Conservation (phyloP, 2,113 vertebrate species). For the Nerophis ophidion region DNA sequence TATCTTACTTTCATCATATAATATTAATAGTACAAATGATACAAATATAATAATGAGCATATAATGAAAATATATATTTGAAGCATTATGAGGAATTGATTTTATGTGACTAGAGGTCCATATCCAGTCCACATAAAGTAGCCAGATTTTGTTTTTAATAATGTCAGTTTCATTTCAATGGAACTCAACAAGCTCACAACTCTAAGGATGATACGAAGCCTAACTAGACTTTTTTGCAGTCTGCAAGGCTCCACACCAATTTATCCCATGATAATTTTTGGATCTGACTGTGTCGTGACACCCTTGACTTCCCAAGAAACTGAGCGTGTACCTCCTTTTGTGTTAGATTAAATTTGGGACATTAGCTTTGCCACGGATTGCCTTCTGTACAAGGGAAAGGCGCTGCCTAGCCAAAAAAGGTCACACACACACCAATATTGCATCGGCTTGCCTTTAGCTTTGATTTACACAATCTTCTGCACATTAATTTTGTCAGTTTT, state of each 20-base stretch:
- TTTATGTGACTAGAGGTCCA: no score
- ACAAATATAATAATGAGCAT: no score
- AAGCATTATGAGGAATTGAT: no score
- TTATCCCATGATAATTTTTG: slow-evolving; percentile 32
- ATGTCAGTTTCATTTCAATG: slow-evolving; percentile 34
- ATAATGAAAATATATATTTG: no score
- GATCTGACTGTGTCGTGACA: slow-evolving; percentile 44
- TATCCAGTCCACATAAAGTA: no score
- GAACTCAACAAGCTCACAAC: slow-evolving; percentile 10
- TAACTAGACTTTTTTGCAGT: slow-evolving; percentile 11
- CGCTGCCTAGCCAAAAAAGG: neutral
- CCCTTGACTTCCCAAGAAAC: slow-evolving; percentile 18
- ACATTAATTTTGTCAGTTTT: no score
- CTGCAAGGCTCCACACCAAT: slow-evolving; percentile 32
- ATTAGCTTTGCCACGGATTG: neutral
- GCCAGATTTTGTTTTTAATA: neutral
- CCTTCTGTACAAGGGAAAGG: neutral
- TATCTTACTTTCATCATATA: no score
- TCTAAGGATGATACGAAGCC: slow-evolving; percentile 34
- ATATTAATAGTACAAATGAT: no score
- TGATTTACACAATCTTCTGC: no score
- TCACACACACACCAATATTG: no score
- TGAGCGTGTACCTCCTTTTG: neutral
- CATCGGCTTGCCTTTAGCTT: no score
- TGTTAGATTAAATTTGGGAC: slow-evolving; percentile 28